These are phyloP conservation scores for Globia sparganii DNA, from an alignment of 2,888 invertebrate species.

Conservation along the genomic window DNA sequence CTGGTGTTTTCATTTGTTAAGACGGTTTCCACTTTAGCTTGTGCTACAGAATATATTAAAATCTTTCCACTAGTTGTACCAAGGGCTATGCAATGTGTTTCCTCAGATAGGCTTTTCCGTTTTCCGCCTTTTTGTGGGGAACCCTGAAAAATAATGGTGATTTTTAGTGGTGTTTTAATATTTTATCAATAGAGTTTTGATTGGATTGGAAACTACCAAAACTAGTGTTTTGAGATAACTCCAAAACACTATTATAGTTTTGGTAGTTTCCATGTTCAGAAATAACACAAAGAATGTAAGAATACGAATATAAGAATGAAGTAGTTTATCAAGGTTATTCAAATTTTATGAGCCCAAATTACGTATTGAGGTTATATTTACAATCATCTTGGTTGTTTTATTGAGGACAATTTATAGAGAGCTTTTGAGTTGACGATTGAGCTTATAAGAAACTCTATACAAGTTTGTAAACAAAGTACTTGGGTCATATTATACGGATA, in stretches of 20 bases:
- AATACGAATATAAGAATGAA: conserved; percentile 7
- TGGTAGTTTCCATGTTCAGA: background rate
- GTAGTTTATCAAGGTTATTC: conserved; percentile 43
- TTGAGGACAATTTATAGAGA: background rate
- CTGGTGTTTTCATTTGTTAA: conserved; percentile 83
- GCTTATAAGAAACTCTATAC: background rate
- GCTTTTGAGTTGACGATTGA: background rate
- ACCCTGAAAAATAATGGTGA: conserved; percentile 33
- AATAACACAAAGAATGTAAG: conserved; percentile 1
- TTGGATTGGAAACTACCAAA: no score
- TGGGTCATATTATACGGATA: background rate
- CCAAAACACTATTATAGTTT: background rate
- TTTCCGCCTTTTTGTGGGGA: conserved; percentile 67
- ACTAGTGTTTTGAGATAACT: no score
- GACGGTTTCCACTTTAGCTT: conserved; percentile 91
- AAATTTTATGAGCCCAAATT: conserved; percentile 35
- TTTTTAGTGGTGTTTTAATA: background rate
- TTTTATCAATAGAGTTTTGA: background rate
- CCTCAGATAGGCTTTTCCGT: conserved; percentile 76
- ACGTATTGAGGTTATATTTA: conserved; percentile 59
- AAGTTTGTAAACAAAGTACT: conserved; percentile 28
- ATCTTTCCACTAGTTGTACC: conserved; percentile 94
- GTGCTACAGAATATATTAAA: conserved; percentile 92
- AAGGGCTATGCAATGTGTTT: conserved; percentile 91
- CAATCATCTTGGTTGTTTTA: conserved; percentile 2